Evolutionary conservation across 2,113 vertebrate species (phyloP), one percentile per base, ranked within the genome.

Genomic region (Polyodon spathula): DNA sequence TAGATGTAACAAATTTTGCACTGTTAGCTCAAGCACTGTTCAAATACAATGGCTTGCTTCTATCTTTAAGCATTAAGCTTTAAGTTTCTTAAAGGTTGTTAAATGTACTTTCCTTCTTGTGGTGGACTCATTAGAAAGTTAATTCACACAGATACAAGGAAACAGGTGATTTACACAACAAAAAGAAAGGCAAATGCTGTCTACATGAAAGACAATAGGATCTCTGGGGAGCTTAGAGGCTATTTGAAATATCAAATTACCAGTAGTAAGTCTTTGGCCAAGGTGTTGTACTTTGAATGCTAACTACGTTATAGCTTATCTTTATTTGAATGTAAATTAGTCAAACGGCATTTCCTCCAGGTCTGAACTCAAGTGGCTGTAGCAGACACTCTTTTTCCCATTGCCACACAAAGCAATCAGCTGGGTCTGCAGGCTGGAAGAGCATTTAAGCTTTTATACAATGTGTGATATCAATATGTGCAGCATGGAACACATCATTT

Each of bases 101-200:
- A 44, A 8, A 8, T 44, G 1, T 8, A 44, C 43, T 44, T 44
- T 44, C 12, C 43, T 44, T 44, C 43, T 12, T 44, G 57, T 71
- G 63, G 65, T 69, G 44, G 62, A n/a, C n/a, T n/a, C n/a, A n/a
- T n/a, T 54, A 37, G 63, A 54, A 54, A 70, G 61, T 76, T 74
- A 63, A 73, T 80, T 74, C 60, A 76, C 71, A 69, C 59, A 63
- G 15, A 57, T 12, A 72, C 48, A 61, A 71, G 66, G 74, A 76
- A 70, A 63, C 56, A 63, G 57, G 6, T 16, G 41, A 74, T 82
- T 80, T 74, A 37, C 75, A 77, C 68, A 68, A 16, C 60, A 73
- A 78, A 44, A 50, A 54, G 57, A 61, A 60, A 39, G 40, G 56
- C 56, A 56, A 67, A 67, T 50, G 51, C 65, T 63, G 64, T 61